These are phyloP conservation scores for Oncorhynchus keta DNA, from an alignment of 2,113 vertebrate species.

Conservation along the genomic window DNA sequence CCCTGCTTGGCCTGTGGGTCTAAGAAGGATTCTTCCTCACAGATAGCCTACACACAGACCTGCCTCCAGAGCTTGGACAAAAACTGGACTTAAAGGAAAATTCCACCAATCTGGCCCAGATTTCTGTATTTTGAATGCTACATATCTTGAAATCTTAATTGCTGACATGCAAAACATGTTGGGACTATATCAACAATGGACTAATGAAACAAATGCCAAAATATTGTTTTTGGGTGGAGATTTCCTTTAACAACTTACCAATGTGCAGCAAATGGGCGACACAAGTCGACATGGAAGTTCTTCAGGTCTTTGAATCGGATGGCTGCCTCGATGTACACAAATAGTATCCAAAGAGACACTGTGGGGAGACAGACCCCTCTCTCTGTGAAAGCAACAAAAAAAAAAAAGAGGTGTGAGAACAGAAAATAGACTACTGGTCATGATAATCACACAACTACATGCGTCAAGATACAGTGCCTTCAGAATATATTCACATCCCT, in stretches of 20 bases:
- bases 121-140: too few species aligned
- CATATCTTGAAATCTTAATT: too few species aligned
- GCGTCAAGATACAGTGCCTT: too few species aligned
- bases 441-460: background rate
- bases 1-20: background rate
- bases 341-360: slow-evolving; percentile 98
- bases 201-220: too few species aligned
- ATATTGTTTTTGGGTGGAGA: too few species aligned
- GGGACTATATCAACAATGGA: too few species aligned
- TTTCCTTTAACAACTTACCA: slow-evolving; percentile 72
- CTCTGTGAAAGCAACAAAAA: slow-evolving; percentile 72
- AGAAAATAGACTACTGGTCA: background rate
- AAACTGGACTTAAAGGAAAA: too few species aligned
- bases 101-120: too few species aligned
- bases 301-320: slow-evolving; percentile 99
- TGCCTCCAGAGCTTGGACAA: too few species aligned
- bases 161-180: too few species aligned
- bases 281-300: slow-evolving; percentile 98
- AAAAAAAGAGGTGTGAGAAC: slow-evolving; percentile 2
- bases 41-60: background rate
- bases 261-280: slow-evolving; percentile 98
- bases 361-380: slow-evolving; percentile 96
- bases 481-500: too few species aligned
- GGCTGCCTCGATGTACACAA: slow-evolving; percentile 99
- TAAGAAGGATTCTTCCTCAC: background rate